phyloP scores from a whole-genome alignment of 1,140 invertebrate genomes.

The Dolichoris vasculosae region DNA sequence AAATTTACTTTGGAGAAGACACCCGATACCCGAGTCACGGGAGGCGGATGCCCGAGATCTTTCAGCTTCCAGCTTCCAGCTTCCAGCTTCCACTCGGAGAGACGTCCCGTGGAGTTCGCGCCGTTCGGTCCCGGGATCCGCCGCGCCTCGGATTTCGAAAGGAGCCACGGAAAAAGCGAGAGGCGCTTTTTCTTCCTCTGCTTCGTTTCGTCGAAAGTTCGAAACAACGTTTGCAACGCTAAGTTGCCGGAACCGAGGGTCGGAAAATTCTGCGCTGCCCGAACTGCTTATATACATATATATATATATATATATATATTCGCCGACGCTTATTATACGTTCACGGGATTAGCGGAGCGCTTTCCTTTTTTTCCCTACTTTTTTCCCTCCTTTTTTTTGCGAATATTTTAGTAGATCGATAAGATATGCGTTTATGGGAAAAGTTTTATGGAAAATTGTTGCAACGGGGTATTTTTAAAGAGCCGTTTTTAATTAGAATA shows the following conservation, averaged over 20 bases:
- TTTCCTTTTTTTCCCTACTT: not conserved
- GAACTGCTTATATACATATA: too few relatives aligned
- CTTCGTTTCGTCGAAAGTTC: not conserved
- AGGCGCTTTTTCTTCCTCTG: not conserved
- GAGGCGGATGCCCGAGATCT: not conserved
- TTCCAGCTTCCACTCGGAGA: not conserved
- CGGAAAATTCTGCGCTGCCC: not conserved
- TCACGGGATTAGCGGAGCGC: not conserved
- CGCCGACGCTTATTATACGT: not conserved
- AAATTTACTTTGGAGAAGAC: conserved; percentile 43
- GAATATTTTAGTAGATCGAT: not conserved
- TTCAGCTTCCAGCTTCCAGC: not conserved
- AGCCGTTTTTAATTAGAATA: too few relatives aligned
- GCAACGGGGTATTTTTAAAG: too few relatives aligned
- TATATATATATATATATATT: not conserved
- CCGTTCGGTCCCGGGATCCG: not conserved
- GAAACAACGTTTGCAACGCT: not conserved
- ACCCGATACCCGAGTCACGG: conserved; percentile 12
- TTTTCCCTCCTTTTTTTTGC: not conserved
- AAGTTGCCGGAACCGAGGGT: not conserved
- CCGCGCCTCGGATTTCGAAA: conserved; percentile 35
- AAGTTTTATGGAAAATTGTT: too few relatives aligned
- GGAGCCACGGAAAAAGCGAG: conserved; percentile 4
- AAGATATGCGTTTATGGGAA: too few relatives aligned
- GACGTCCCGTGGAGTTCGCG: conserved; percentile 28